A percentile compares a stretch with the other conserved stretches of the same genome.
These are phyloP conservation scores for Grammomys dolichurus DNA, from an alignment of 2,113 vertebrate species.

Conservation along the genomic window DNA sequence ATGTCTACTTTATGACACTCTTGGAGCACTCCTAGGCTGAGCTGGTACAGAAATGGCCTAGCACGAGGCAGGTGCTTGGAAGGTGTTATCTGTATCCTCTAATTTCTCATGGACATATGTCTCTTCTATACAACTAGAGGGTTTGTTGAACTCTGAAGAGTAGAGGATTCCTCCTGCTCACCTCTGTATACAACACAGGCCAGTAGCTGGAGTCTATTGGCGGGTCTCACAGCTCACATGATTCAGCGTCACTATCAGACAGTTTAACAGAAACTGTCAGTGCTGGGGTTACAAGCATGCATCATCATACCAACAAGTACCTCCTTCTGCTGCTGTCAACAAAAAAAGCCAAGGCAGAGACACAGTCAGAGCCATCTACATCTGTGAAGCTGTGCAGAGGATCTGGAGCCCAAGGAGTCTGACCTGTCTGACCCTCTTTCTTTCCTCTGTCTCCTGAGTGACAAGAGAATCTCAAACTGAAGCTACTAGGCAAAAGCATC, in stretches of 20 bases:
- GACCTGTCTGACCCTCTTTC: background rate
- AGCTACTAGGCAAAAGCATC: background rate
- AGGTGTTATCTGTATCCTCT: constrained; percentile 15
- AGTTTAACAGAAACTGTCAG: background rate
- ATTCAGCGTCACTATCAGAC: background rate
- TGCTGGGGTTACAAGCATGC: background rate
- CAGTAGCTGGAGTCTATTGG: background rate
- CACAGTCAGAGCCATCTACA: background rate
- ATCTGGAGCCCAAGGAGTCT: background rate
- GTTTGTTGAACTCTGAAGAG: background rate
- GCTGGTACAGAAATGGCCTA: background rate
- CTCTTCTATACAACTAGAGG: background rate
- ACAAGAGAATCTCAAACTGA: background rate
- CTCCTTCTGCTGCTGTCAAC: background rate
- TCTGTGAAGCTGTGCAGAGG: background rate
- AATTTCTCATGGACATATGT: constrained; percentile 4
- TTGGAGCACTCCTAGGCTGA: background rate
- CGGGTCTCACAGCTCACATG: background rate
- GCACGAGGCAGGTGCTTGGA: background rate
- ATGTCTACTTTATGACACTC: background rate
- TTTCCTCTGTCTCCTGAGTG: background rate
- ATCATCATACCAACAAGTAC: background rate
- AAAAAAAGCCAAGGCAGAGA: background rate
- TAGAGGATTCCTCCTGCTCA: background rate
- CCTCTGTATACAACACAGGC: background rate